Percentiles rank a stretch among this genome's conserved stretches.
These are phyloP conservation scores for Digitonthophagus gazella DNA, from an alignment of 2,888 invertebrate species.

Conservation along the genomic window DNA sequence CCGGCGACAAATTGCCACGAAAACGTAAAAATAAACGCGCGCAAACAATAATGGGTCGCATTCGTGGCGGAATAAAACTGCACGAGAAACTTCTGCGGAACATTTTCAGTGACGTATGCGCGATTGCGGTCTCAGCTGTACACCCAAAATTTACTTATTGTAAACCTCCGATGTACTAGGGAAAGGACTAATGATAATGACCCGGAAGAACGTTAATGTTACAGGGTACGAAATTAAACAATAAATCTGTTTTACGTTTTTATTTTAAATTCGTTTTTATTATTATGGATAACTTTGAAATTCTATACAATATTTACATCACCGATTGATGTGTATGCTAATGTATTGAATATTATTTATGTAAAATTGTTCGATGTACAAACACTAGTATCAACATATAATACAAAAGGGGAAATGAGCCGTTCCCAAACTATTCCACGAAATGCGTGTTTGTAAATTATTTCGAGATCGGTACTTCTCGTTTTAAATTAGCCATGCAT, in stretches of 20 bases:
- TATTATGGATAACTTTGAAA: not conserved
- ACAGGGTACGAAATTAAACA: not conserved
- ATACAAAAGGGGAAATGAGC: not conserved
- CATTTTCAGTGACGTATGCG: not conserved
- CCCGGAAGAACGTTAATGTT: not conserved
- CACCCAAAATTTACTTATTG: not conserved
- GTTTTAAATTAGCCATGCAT: not conserved
- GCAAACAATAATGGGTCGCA: not conserved
- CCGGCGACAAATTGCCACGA: not conserved
- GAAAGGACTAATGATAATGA: not conserved
- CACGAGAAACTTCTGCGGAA: not conserved
- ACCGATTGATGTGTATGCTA: not conserved
- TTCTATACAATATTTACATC: not conserved
- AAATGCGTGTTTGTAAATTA: not conserved
- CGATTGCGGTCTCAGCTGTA: not conserved
- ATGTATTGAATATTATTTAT: not conserved
- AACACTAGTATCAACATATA: not conserved
- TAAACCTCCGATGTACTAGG: not conserved
- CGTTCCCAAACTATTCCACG: not conserved
- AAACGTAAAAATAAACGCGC: not conserved
- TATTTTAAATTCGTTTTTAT: not conserved
- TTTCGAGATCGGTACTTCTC: not conserved
- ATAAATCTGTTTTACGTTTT: not conserved
- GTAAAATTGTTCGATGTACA: not conserved
- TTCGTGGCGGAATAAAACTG: not conserved